Evolutionary conservation across 2,888 invertebrate genomes (phyloP).

Genomic region (Andrena flavipes): DNA sequence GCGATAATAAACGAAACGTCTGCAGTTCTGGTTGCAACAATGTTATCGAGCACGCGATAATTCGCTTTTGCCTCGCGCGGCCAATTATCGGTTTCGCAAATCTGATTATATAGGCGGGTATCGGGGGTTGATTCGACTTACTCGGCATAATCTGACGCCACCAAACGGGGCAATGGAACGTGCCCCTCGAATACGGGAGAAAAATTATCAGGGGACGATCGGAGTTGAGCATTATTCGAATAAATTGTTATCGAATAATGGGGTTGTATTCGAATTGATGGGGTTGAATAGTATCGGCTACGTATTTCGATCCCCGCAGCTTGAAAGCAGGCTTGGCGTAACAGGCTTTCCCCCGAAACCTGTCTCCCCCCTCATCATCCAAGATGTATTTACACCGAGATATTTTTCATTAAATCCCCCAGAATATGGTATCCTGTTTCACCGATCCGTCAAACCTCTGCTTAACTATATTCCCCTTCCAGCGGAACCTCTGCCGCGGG

Average conservation of each 20-base stretch:
- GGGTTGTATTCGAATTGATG: neutral
- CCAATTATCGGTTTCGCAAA: conserved; percentile 59
- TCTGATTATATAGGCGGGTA: conserved; percentile 46
- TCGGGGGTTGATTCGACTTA: conserved; percentile 49
- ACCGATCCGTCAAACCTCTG: neutral
- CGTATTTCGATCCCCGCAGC: neutral
- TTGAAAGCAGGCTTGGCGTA: too few relatives aligned
- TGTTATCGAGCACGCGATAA: conserved; percentile 51
- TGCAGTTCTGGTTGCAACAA: conserved; percentile 33
- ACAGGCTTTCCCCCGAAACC: neutral
- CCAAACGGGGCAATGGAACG: neutral
- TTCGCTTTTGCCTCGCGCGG: conserved; percentile 44
- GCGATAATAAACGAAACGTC: conserved; percentile 46
- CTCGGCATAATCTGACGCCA: conserved; percentile 47
- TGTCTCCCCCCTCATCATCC: neutral
- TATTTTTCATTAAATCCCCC: neutral
- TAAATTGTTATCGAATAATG: too few relatives aligned
- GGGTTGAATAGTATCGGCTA: neutral
- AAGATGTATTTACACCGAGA: too few relatives aligned
- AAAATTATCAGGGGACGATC: neutral
- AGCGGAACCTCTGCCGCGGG: neutral
- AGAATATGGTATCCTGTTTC: neutral
- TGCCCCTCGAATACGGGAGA: too few relatives aligned
- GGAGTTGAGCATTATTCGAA: neutral
- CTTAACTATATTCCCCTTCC: neutral